These are phyloP conservation scores for Emmelina monodactyla DNA, from an alignment of 2,888 invertebrate species.

Conservation along the genomic window DNA sequence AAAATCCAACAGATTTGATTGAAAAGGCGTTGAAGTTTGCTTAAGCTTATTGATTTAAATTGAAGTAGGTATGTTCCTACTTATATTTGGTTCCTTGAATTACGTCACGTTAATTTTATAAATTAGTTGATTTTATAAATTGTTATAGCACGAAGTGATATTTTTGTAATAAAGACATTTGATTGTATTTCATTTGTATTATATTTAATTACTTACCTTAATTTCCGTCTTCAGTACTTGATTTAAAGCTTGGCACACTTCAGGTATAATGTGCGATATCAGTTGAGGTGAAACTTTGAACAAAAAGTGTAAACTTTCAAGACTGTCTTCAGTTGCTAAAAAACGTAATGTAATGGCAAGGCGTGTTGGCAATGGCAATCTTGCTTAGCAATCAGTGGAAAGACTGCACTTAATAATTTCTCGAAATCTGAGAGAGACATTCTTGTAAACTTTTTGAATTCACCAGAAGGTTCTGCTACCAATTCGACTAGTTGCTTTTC, in stretches of 20 bases:
- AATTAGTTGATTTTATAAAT: neutral
- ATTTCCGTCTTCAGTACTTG: constrained; percentile 3
- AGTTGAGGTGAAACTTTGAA: constrained; percentile 8
- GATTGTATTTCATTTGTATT: constrained; percentile 5
- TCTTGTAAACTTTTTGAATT: constrained; percentile 9
- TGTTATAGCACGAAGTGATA: neutral
- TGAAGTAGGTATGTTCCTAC: too few species aligned
- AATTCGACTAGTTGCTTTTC: constrained; percentile 6
- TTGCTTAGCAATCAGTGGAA: constrained; percentile 7
- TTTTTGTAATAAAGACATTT: constrained; percentile 7
- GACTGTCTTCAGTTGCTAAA: constrained; percentile 1
- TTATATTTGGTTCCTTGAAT: too few species aligned
- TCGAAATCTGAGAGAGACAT: constrained; percentile 6
- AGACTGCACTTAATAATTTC: constrained; percentile 4
- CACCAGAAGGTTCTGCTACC: constrained; percentile 5
- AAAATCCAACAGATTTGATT: too few species aligned
- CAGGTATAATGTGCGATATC: constrained; percentile 7
- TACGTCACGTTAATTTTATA: too few species aligned
- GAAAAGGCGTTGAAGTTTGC: too few species aligned
- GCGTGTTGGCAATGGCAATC: constrained; percentile 5
- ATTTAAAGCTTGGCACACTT: constrained; percentile 9
- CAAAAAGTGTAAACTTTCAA: constrained; percentile 6
- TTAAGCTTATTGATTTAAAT: too few species aligned
- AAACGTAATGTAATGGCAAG: constrained; percentile 6
- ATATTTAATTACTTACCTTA: constrained; percentile 4